A percentile compares a stretch with the other conserved stretches of the same genome.
Evolutionary conservation across 2,888 invertebrate species (phyloP).

Genomic region (Eupithecia tripunctaria): DNA sequence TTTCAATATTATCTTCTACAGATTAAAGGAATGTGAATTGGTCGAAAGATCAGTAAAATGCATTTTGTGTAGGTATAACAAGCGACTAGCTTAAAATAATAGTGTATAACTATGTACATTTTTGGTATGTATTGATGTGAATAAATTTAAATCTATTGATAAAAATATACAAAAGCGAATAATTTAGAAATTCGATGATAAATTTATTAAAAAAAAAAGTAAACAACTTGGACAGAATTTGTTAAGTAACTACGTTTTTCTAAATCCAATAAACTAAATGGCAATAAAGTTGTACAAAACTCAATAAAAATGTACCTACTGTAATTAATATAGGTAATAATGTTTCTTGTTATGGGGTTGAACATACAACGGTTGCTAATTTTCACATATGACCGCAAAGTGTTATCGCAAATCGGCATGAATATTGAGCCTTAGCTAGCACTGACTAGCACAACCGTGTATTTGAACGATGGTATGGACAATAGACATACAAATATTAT

Average conservation of each 20-base stretch:
- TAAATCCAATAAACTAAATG: slow-evolving; percentile 55
- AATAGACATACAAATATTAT: neutral
- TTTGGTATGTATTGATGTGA: slow-evolving; percentile 62
- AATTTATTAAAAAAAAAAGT: slow-evolving; percentile 29
- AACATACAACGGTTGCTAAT: neutral
- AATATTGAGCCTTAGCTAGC: neutral
- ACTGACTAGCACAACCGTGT: neutral
- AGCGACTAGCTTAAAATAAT: slow-evolving; percentile 65
- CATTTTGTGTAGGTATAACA: slow-evolving; percentile 9
- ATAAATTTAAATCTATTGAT: slow-evolving; percentile 36
- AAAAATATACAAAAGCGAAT: slow-evolving; percentile 33
- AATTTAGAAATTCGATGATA: slow-evolving; percentile 36
- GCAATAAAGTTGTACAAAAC: slow-evolving; percentile 52
- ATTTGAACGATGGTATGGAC: neutral
- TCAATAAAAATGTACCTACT: slow-evolving; percentile 1
- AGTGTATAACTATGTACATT: slow-evolving; percentile 68
- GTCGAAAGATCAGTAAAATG: slow-evolving; percentile 3
- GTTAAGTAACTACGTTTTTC: slow-evolving; percentile 60
- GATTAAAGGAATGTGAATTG: slow-evolving; percentile 3
- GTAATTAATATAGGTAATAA: neutral
- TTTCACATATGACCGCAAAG: neutral
- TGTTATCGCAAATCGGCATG: neutral
- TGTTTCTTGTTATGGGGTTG: neutral
- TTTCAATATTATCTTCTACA: neutral
- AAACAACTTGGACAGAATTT: slow-evolving; percentile 61